Evolutionary conservation across 92 coral and sea anemone genomes (phyloP), one percentile per base, ranked within the genome.

Genomic region (Scolanthus callimorphus): DNA sequence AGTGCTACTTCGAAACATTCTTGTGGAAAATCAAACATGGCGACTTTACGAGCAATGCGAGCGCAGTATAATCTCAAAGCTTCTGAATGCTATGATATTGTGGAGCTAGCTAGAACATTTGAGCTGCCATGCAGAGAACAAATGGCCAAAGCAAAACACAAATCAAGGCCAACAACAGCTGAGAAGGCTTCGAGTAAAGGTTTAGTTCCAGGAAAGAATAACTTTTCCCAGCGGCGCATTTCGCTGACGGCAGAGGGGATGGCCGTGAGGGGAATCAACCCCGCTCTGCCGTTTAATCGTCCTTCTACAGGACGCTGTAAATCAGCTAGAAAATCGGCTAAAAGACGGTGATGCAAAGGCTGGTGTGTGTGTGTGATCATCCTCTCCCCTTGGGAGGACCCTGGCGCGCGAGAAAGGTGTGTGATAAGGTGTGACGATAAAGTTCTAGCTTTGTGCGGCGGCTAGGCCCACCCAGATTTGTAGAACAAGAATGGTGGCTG

Each of bases 11-110:
- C 31, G 2, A 65, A 30, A 67, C 58, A 66, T 1, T 39, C 68
- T 12, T 66, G 73, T 66, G 29, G 63, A n/a, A 69, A 41, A 49
- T 60, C 62, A 25, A 41, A 48, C 21, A 31, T 49, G 1, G 58
- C 81, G 12, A 63, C 85, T 44, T 31, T 73, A 25, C 69, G 62
- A 17, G 63, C 90, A 17, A 73, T 87, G 54, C 80, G 95, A 43
- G 49, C 73, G 29, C 90, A 87, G 47, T 87, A 87, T 45, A 58
- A 60, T 3, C 85, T 87, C 38, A 87, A 87, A 44, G 79, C 95
- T 19, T 58, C 95, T 20, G 90, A 87, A 38, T 82, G 90, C 34
- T 87, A 87, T n/a, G 95, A 87, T 52, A 82, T 87, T 24, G 79
- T 83, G 21, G 90, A 87, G 26, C 49, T 87, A 39, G 95, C 95